These are phyloP conservation scores for Trachymyrmex cornetzi DNA, from an alignment of 1,140 invertebrate genomes.

Conservation along the genomic window DNA sequence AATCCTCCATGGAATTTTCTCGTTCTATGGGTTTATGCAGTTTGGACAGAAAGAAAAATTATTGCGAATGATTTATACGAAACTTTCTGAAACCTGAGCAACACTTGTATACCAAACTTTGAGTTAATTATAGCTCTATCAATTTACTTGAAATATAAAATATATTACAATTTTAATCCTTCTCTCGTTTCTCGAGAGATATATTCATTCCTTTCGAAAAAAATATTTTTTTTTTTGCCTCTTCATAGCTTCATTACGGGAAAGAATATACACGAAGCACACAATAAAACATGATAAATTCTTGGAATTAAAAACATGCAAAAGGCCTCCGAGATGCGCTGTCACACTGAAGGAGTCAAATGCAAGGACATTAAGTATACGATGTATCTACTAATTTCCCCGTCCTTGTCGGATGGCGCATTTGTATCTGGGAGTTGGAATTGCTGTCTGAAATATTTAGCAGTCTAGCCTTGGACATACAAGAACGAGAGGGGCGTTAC, in stretches of 20 bases:
- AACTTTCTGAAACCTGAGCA: not conserved
- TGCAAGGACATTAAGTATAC: not conserved
- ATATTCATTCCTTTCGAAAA: not conserved
- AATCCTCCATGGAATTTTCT: slow-evolving; percentile 51
- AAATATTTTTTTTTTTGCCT: not conserved
- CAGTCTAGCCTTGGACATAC: slow-evolving; percentile 68
- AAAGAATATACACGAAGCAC: not conserved
- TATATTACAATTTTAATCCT: not conserved
- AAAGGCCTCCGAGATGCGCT: not conserved
- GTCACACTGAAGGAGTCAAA: slow-evolving; percentile 33
- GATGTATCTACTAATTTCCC: slow-evolving; percentile 74
- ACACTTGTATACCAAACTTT: not conserved
- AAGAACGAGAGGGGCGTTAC: slow-evolving; percentile 39
- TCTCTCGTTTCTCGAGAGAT: not conserved
- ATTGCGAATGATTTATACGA: slow-evolving; percentile 39
- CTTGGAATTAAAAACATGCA: slow-evolving; percentile 36
- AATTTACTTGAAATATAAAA: not conserved
- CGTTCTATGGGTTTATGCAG: slow-evolving; percentile 4
- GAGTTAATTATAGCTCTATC: not conserved
- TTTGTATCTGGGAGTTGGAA: slow-evolving; percentile 70
- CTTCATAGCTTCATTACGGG: not conserved
- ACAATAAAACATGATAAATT: slow-evolving; percentile 15
- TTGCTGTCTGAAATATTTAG: slow-evolving; percentile 81
- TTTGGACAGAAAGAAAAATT: slow-evolving; percentile 36
- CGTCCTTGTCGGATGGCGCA: slow-evolving; percentile 66